Evolutionary conservation across 2,113 vertebrate species (phyloP).

Genomic region (Elachura formosa): DNA sequence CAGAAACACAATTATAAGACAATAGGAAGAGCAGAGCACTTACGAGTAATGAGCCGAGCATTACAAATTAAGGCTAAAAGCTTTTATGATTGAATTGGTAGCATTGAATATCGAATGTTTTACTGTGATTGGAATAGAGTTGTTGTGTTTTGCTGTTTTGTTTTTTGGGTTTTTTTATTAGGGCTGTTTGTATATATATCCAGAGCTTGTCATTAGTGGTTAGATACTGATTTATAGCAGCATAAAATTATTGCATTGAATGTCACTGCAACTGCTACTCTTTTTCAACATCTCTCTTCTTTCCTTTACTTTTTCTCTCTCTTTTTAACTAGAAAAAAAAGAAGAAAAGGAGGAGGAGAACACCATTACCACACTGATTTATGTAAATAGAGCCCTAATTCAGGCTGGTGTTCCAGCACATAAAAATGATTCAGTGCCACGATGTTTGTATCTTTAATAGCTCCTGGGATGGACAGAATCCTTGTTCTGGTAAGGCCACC

Average conservation of each 20-base stretch:
- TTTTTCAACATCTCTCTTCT: background rate
- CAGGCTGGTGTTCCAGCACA: constrained; percentile 15
- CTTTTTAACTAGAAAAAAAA: background rate
- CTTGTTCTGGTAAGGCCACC: background rate
- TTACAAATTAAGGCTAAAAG: background rate
- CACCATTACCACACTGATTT: background rate
- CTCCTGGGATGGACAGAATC: constrained; percentile 10
- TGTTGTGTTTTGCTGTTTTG: background rate
- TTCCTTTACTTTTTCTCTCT: background rate
- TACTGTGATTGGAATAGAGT: background rate
- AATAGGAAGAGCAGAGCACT: background rate
- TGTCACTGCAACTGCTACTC: background rate
- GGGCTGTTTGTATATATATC: background rate
- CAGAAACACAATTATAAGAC: background rate
- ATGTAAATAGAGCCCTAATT: constrained; percentile 45
- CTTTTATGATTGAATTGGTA: background rate
- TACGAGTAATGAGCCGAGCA: background rate
- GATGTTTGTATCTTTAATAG: constrained; percentile 44
- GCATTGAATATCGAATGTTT: background rate
- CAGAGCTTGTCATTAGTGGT: background rate
- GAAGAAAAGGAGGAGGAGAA: background rate
- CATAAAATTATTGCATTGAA: background rate
- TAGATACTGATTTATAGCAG: background rate
- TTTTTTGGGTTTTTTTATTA: background rate
- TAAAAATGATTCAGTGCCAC: constrained; percentile 37